Conservation (phyloP, 2,888 invertebrate genomes). For the Meghimatium bilineatum region DNA sequence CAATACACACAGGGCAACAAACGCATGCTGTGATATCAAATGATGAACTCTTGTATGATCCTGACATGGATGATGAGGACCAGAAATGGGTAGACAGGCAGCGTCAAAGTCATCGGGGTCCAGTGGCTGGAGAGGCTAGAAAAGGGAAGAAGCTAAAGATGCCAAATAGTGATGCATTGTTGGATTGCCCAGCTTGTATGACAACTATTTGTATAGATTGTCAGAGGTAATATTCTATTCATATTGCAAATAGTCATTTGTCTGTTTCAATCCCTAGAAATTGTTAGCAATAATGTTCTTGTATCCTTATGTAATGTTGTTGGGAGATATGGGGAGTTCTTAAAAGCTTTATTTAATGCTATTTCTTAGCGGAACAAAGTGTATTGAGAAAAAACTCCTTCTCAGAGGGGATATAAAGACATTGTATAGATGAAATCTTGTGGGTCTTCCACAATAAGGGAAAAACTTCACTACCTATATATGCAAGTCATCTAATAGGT, state of each 20-base stretch:
- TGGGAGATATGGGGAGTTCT: no score
- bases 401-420: no score
- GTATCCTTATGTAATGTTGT: no score
- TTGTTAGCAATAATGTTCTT: no score
- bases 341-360: no score
- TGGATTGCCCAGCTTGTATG: slow-evolving; percentile 82
- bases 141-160: slow-evolving; percentile 58
- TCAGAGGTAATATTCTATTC: slow-evolving; percentile 77
- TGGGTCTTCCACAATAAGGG: no score
- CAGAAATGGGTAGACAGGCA: slow-evolving; percentile 80
- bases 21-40: slow-evolving; percentile 58
- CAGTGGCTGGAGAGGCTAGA: not conserved
- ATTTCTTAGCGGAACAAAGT: no score
- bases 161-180: slow-evolving; percentile 80
- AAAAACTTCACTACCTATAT: no score
- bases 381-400: no score
- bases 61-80: slow-evolving; percentile 80
- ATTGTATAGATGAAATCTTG: no score
- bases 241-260: not conserved
- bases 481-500: no score
- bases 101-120: slow-evolving; percentile 71
- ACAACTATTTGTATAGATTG: slow-evolving; percentile 81
- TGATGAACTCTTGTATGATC: slow-evolving; percentile 80
- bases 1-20: slow-evolving; percentile 32
- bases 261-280: no score